Percentiles rank a stretch among this genome's conserved stretches.
These are phyloP conservation scores for Papilio helenus DNA, from an alignment of 1,140 invertebrate species.

Conservation along the genomic window DNA sequence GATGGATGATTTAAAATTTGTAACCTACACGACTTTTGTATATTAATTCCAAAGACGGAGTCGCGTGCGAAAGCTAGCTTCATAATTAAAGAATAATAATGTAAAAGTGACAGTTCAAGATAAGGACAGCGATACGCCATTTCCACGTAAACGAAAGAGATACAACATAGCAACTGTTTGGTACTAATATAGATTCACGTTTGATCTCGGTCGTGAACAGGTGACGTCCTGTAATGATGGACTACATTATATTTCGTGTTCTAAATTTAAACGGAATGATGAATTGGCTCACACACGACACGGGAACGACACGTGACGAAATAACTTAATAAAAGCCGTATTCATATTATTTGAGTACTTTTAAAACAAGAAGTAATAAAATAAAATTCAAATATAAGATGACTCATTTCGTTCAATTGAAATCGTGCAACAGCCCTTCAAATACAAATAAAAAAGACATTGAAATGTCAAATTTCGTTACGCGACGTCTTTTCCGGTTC, in stretches of 20 bases:
- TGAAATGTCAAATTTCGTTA: conserved; percentile 57
- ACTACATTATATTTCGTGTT: conserved; percentile 35
- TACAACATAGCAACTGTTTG: conserved; percentile 9
- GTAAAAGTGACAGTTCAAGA: background rate
- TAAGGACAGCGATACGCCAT: background rate
- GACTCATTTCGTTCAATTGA: conserved; percentile 24
- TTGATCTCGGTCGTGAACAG: conserved; percentile 31
- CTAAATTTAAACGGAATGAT: conserved; percentile 34
- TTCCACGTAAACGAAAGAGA: background rate
- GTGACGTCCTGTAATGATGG: conserved; percentile 37
- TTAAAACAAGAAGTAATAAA: background rate
- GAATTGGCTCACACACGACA: conserved; percentile 28
- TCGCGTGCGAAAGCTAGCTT: background rate
- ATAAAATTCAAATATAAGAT: background rate
- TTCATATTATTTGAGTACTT: background rate
- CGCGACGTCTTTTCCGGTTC: conserved; percentile 49
- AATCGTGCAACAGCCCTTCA: conserved; percentile 25
- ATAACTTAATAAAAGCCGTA: background rate
- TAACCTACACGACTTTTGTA: no score
- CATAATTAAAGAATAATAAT: conserved; percentile 19
- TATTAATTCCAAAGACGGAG: no score
- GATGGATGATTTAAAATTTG: no score
- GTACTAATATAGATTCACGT: conserved; percentile 36
- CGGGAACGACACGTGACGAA: conserved; percentile 1
- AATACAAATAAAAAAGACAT: conserved; percentile 42